These are phyloP conservation scores for Gibbula magus DNA, from an alignment of 2,888 invertebrate genomes.

Conservation along the genomic window DNA sequence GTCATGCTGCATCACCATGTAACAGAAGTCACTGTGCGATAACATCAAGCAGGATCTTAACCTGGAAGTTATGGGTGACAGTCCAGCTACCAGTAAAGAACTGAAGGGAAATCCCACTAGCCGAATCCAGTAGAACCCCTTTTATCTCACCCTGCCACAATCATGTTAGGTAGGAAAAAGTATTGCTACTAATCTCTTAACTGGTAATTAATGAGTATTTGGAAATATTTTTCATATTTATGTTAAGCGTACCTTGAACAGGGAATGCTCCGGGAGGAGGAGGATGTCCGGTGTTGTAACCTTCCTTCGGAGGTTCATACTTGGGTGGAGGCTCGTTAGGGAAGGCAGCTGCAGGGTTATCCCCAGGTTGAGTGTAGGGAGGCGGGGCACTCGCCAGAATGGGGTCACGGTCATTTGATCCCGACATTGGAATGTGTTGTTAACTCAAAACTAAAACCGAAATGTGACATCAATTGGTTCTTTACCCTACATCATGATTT, in stretches of 20 bases:
- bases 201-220: neutral
- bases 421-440: neutral
- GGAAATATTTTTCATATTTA: neutral
- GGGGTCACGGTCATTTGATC: neutral
- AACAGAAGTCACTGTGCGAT: too few relatives aligned
- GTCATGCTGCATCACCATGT: too few relatives aligned
- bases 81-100: too few relatives aligned
- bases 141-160: too few relatives aligned
- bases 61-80: too few relatives aligned
- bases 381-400: slow-evolving; percentile 18
- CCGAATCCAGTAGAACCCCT: too few relatives aligned
- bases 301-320: slow-evolving; percentile 33
- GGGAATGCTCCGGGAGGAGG: neutral
- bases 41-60: too few relatives aligned
- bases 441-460: neutral
- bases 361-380: slow-evolving; percentile 30
- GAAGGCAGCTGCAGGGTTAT: neutral
- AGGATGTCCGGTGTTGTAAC: neutral
- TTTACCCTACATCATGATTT: too few relatives aligned
- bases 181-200: too few relatives aligned
- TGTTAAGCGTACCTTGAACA: neutral
- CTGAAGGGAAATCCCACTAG: too few relatives aligned
- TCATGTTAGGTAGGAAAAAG: too few relatives aligned
- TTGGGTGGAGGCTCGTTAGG: slow-evolving; percentile 43
- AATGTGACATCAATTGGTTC: too few relatives aligned